A percentile compares a stretch with the other conserved stretches of the same genome.
Evolutionary conservation across 2,888 invertebrate species (phyloP).

Genomic region (Portevinia maculata): DNA sequence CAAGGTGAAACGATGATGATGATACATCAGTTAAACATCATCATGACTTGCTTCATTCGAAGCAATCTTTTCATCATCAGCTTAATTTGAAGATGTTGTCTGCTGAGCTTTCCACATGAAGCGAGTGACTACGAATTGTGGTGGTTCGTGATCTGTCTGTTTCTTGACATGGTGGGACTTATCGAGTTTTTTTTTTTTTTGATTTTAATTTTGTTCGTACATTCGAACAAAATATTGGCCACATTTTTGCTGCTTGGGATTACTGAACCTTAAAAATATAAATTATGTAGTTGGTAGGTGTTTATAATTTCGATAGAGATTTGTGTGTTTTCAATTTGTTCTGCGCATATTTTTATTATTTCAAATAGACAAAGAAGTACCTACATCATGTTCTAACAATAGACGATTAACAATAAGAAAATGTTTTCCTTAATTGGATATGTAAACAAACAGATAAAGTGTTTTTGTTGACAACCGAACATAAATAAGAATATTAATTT

Average conservation of each 20-base stretch:
- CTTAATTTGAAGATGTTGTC: slow-evolving; percentile 37
- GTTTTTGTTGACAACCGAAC: slow-evolving; percentile 11
- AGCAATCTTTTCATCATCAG: slow-evolving; percentile 46
- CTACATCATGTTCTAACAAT: slow-evolving; percentile 55
- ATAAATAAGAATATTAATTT: slow-evolving; percentile 4
- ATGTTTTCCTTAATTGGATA: slow-evolving; percentile 21
- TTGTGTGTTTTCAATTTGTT: slow-evolving; percentile 18
- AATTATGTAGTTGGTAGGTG: slow-evolving; percentile 30
- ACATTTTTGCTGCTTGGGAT: slow-evolving; percentile 31
- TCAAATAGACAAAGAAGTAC: slow-evolving; percentile 16
- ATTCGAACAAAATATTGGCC: slow-evolving; percentile 28
- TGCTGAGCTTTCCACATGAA: slow-evolving; percentile 18
- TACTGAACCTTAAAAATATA: slow-evolving; percentile 55
- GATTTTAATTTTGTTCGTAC: neutral
- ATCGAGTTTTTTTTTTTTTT: slow-evolving; percentile 21
- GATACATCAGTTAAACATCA: slow-evolving; percentile 17
- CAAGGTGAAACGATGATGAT: slow-evolving; percentile 65
- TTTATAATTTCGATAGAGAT: slow-evolving; percentile 30
- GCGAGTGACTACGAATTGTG: neutral
- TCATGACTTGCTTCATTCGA: slow-evolving; percentile 33
- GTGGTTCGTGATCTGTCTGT: slow-evolving; percentile 17
- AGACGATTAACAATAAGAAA: slow-evolving; percentile 23
- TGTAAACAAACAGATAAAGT: slow-evolving; percentile 24
- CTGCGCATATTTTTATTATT: slow-evolving; percentile 26
- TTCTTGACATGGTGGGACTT: slow-evolving; percentile 23